Evolutionary conservation across 1,140 invertebrate genomes (phyloP).

Genomic region (Ceratosolen solmsi): DNA sequence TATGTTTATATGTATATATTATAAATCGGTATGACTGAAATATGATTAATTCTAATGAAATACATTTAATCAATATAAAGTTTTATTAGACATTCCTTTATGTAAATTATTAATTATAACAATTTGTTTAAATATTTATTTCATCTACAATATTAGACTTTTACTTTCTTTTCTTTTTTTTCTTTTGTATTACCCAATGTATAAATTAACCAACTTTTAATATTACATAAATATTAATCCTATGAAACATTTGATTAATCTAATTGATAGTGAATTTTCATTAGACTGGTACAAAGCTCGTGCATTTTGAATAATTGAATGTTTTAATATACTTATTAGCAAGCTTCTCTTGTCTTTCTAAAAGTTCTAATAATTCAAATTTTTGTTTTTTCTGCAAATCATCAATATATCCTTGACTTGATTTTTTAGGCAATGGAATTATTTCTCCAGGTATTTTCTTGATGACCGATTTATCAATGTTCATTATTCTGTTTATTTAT

Average conservation of each 20-base stretch:
- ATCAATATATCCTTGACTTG: slow-evolving; percentile 69
- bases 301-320: neutral
- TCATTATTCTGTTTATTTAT: slow-evolving; percentile 41
- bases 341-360: slow-evolving; percentile 73
- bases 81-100: too few species aligned
- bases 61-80: too few species aligned
- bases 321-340: slow-evolving; percentile 69
- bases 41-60: too few species aligned
- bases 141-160: too few species aligned
- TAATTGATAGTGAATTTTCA: neutral
- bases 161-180: too few species aligned
- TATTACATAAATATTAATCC: too few species aligned
- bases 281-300: neutral
- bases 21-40: too few species aligned
- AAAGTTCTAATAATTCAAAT: slow-evolving; percentile 71
- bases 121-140: too few species aligned
- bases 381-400: slow-evolving; percentile 69
- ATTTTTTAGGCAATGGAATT: slow-evolving; percentile 57
- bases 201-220: too few species aligned
- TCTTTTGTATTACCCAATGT: too few species aligned
- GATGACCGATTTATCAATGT: slow-evolving; percentile 50
- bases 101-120: too few species aligned
- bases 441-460: slow-evolving; percentile 66
- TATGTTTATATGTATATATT: neutral
- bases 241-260: neutral